These are phyloP conservation scores for Sander lucioperca DNA, from an alignment of 2,113 vertebrate species.

Conservation along the genomic window DNA sequence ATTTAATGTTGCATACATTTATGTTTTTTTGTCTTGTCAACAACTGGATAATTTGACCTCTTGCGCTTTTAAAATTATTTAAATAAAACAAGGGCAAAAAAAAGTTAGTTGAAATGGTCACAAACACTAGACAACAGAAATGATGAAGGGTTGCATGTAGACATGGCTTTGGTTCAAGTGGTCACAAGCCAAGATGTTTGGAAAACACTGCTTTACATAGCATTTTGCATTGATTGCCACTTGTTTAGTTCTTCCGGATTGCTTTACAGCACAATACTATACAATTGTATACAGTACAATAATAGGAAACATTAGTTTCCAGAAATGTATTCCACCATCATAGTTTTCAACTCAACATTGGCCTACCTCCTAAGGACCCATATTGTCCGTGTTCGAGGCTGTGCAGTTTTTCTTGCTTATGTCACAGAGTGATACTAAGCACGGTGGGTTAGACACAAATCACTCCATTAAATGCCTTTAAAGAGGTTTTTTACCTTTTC, in stretches of 20 bases:
- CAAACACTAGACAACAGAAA: not conserved
- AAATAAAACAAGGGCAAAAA: not conserved
- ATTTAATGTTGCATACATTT: not conserved
- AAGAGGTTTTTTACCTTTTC: not conserved
- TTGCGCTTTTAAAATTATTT: not conserved
- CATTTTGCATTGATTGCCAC: not conserved
- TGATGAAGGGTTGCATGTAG: not conserved
- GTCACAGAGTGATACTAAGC: not conserved
- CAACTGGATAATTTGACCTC: not conserved
- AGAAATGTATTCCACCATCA: not conserved
- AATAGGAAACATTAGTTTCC: not conserved
- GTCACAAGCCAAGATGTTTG: not conserved
- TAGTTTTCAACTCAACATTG: not conserved
- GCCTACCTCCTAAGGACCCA: not conserved
- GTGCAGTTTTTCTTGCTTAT: not conserved
- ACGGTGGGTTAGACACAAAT: not conserved
- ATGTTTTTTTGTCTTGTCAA: not conserved
- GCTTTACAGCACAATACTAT: not conserved
- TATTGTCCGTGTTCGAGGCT: not conserved
- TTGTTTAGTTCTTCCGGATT: not conserved
- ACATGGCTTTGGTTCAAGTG: not conserved
- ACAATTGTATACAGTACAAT: not conserved
- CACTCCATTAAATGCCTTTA: not conserved
- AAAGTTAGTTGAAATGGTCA: not conserved
- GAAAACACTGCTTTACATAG: not conserved